Evolutionary conservation across 35 echinoderm and acorn worm genomes (phyloP), one percentile per base, ranked within the genome.

Genomic region (Anneissia japonica): DNA sequence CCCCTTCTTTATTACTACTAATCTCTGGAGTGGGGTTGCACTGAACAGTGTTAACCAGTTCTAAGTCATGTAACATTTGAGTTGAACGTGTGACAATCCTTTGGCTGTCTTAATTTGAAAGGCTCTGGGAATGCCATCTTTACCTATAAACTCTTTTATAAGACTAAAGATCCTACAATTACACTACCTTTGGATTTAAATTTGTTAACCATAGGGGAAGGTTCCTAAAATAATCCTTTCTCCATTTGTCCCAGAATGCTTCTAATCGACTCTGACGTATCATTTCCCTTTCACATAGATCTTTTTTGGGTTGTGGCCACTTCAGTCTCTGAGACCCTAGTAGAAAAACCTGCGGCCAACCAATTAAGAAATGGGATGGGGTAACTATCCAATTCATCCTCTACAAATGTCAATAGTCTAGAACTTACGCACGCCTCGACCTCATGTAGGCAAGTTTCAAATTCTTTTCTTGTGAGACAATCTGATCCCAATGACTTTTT

Each of bases 341-440:
- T 36, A 10, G 77, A 36, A 32, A 79, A 79, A 35, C 37, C 21
- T 35, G 37, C 31, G 77, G 32, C 77, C 77, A 35, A 32, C 3
- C 77, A 0, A 79, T 3, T 36, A 79, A 79, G 37, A 79, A 79
- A 79, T 79, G 77, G 33, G 77, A 30, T 19, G 77, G 77, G 37
- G 77, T 79, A 40, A 38, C 5, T 29, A 37, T 81, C 34, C 5
- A 30, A 10, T 14, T 81, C 79, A 12, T 36, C 46, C 46, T 40
- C 79, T 17, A 38, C 34, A 81, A 40, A 81, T n/a, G 79, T 81
- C 30, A 81, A 37, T 29, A 29, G 79, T 81, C 79, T 81, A 26
- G 79, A 81, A 30, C 46, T 81, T 32, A 81, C 46, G 46, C 79
- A 81, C 16, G 79, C 79, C 46, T 81, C 79, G 17, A 81, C 79